Evolutionary conservation across 2,113 vertebrate genomes (phyloP).

Genomic region (Danionella cerebrum): DNA sequence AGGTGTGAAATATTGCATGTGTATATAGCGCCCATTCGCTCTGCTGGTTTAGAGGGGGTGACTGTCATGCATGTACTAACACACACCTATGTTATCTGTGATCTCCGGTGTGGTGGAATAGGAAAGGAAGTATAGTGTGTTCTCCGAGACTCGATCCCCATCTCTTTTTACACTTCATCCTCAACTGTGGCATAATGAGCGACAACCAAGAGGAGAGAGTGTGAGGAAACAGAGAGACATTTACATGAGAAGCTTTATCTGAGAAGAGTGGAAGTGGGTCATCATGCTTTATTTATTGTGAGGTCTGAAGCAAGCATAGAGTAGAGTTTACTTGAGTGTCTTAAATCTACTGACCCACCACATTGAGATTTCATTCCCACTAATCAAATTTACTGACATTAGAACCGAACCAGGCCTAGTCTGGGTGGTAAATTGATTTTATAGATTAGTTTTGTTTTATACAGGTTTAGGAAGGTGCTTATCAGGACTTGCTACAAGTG

Average conservation of each 20-base stretch:
- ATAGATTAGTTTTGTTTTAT: no score
- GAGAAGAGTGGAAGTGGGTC: slow-evolving; percentile 1
- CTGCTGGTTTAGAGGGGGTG: slow-evolving; percentile 1
- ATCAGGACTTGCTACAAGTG: no score
- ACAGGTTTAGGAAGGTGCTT: no score
- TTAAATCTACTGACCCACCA: no score
- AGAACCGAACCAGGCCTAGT: no score
- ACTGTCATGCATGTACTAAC: background rate
- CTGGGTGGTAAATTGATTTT: no score
- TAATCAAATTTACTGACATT: no score
- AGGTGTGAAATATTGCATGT: background rate
- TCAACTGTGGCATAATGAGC: slow-evolving; percentile 14
- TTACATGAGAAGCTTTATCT: slow-evolving; percentile 19
- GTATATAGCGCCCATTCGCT: background rate
- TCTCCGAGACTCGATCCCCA: slow-evolving; percentile 6
- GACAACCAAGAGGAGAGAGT: background rate
- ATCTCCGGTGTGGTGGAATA: slow-evolving; percentile 25
- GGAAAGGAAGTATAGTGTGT: slow-evolving; percentile 16
- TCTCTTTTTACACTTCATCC: slow-evolving; percentile 22
- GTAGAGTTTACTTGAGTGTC: background rate
- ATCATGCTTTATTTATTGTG: slow-evolving; percentile 24
- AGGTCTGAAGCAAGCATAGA: background rate
- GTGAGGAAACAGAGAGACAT: slow-evolving; percentile 12
- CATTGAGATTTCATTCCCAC: no score
- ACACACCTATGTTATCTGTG: background rate